A percentile compares a stretch with the other conserved stretches of the same genome.
These are phyloP conservation scores for Disparrhopalites patrizii DNA, from an alignment of 2,888 invertebrate genomes.

Conservation along the genomic window DNA sequence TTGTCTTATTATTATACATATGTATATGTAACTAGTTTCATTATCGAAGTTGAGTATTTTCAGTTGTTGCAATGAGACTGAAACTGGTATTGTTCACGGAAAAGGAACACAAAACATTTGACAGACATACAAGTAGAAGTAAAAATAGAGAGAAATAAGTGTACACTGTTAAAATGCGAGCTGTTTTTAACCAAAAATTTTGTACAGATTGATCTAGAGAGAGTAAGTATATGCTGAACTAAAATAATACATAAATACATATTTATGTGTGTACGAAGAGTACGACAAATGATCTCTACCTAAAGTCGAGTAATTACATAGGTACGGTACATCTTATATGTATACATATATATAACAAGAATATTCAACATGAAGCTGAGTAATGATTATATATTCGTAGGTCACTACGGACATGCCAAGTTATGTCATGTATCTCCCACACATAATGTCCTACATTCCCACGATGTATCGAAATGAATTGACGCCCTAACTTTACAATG, in stretches of 20 bases:
- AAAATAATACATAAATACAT: neutral
- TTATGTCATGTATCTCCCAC: too few relatives aligned
- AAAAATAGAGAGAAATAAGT: neutral
- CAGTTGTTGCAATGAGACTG: conserved; percentile 2
- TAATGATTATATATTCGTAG: neutral
- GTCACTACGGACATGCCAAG: neutral
- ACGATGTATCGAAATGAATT: neutral
- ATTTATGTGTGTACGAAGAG: neutral
- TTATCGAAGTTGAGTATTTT: conserved; percentile 1
- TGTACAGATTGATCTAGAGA: too few relatives aligned
- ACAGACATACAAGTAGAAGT: too few relatives aligned
- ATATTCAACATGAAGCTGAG: neutral
- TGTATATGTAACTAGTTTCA: neutral
- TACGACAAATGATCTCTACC: neutral
- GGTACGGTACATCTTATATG: neutral
- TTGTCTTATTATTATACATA: too few relatives aligned
- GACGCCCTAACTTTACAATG: neutral
- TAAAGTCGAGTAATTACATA: neutral
- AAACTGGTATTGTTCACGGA: too few relatives aligned
- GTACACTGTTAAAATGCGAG: too few relatives aligned
- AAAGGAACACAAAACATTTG: too few relatives aligned
- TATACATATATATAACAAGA: too few relatives aligned
- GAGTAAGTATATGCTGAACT: neutral
- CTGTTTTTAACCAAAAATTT: too few relatives aligned
- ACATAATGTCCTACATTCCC: neutral